Evolutionary conservation across 2,113 vertebrate species (phyloP).

Genomic region (Camelus bactrianus): DNA sequence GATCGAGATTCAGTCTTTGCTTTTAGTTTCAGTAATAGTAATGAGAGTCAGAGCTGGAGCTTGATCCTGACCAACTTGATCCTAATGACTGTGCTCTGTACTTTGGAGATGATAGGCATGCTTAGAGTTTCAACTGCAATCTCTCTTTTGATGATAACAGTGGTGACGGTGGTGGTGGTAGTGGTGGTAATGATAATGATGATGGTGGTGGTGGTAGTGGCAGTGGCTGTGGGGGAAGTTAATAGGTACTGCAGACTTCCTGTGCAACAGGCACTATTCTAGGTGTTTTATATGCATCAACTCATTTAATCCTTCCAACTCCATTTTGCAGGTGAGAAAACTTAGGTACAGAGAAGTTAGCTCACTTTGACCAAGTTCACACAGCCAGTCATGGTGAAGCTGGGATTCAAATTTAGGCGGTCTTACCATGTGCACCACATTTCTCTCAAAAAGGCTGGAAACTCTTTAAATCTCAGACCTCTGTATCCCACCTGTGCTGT

Average conservation of each 20-base stretch:
- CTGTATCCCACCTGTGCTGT: neutral
- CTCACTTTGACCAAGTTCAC: neutral
- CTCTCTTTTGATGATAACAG: neutral
- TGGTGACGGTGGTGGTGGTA: neutral
- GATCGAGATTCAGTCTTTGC: neutral
- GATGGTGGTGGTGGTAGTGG: neutral
- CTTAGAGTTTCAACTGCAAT: neutral
- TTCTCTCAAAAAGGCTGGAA: too few species aligned
- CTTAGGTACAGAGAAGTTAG: neutral
- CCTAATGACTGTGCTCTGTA: neutral
- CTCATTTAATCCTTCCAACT: neutral
- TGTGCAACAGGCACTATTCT: neutral
- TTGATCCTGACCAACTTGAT: neutral
- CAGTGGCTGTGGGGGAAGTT: fast-evolving
- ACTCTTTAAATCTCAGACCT: neutral
- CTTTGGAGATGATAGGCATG: neutral
- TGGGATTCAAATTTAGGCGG: neutral
- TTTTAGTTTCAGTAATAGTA: neutral
- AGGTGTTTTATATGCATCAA: neutral
- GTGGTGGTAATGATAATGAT: neutral
- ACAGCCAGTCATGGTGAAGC: neutral
- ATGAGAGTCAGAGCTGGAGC: neutral
- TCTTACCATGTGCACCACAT: fast-evolving
- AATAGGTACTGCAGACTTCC: neutral
- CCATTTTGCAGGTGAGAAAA: neutral